Base-by-base conservation (phyloP, 1,140 invertebrate genomes). In the Drosophila takahashii region DNA sequence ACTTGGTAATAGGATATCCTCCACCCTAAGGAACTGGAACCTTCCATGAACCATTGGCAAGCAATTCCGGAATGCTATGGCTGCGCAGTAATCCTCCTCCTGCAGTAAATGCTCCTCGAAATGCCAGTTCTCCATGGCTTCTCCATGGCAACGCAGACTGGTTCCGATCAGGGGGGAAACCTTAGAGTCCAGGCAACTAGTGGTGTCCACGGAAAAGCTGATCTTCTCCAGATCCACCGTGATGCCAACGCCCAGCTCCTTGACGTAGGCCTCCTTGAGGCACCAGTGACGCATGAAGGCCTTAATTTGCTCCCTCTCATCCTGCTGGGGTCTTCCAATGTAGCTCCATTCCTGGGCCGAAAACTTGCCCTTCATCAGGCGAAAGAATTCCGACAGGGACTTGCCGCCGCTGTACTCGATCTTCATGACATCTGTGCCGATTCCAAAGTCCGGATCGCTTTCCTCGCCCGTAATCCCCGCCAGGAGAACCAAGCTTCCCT, bases 221-320 rank as follows among this genome's bases (percentile, higher is more conserved):
- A 99, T 94, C 69, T 95, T 93, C 72, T 94, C 92, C 18, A 99
- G 93, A 80, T 97, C 95, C 74, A 96, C 93, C 0, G 95, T 95
- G 42, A 99, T 95, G 26, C 98, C 98, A 15, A 96, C 93, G 18
- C 98, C 98, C 47, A 96, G 93, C 61, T 98, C 97, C 93, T 99
- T 99, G 0, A 98, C 96, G 91, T 98, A 98, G 92, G 97, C 97
- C 92, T 99, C 98, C 93, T 99, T 99, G n/a, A 99, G 93, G 74
- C 96, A 96, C 98, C 98, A 99, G 89, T 96, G 94, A 61, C 98
- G 94, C 91, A 95, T 98, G 92, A 98, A 99, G 75, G 94, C 95
- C 7, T 92, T 92, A 13, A 97, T 80, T 93, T 96, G 93, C 44
- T 95, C 93, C 11, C 80, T 73, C 52, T 95, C 93, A 41, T 93